Conservation (phyloP, 2,113 vertebrate species). For the Petroica traversi region DNA sequence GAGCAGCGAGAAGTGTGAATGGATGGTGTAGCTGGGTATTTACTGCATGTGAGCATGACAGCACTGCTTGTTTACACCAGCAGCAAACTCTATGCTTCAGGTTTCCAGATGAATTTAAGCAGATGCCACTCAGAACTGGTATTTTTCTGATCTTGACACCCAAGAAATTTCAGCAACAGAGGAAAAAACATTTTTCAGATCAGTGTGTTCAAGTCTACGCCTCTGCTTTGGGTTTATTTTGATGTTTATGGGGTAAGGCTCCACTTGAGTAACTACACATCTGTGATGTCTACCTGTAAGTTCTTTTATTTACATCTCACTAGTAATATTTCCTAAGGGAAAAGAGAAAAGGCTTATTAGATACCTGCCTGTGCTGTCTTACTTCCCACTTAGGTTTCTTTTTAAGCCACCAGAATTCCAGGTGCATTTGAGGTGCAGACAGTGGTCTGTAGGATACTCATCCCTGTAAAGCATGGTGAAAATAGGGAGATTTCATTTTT, state of each 20-base stretch:
- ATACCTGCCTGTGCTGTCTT: background rate
- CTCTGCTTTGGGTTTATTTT: background rate
- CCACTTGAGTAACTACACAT: background rate
- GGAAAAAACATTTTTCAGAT: background rate
- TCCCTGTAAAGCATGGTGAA: background rate
- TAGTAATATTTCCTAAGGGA: background rate
- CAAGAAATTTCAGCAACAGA: background rate
- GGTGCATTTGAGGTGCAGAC: background rate
- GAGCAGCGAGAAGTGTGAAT: background rate
- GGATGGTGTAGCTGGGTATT: background rate
- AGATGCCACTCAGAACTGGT: background rate
- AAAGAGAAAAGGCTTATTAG: background rate
- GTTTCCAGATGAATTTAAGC: background rate
- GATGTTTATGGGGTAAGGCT: background rate
- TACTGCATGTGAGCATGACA: background rate
- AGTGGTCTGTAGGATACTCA: background rate
- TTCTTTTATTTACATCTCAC: conserved; percentile 16
- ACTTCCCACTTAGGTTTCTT: background rate
- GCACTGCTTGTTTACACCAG: background rate
- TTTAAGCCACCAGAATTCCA: background rate
- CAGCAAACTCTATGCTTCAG: background rate
- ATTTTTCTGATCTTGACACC: background rate
- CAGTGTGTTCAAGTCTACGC: background rate
- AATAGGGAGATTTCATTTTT: background rate
- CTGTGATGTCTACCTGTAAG: background rate